Base-by-base conservation (phyloP, 2,888 invertebrate genomes). In the Leptinotarsa haldemani region DNA sequence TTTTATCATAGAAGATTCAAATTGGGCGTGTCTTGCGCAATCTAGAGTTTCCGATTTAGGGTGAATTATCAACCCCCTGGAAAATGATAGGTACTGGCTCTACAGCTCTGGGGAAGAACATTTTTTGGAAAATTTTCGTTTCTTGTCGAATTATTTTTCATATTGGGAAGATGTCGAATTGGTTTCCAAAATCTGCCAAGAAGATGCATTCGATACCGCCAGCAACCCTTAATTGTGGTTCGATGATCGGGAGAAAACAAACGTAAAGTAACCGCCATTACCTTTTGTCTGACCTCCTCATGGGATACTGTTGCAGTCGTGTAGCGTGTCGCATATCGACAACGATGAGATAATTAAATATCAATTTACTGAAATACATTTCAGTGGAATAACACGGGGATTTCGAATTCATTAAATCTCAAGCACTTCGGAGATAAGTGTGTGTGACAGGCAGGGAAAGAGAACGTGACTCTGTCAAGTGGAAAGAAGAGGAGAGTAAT, bases 331-430 rank as follows among this genome's bases (percentile, higher is more conserved):
- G 79, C 80, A 75, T 83, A 82, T 83, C 82, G 79, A 78, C 79
- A 67, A 72, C 53, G 76, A 66, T 68, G 72, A 74, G 78, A 80
- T 82, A 84, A 84, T 84, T 84, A 84, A 83, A 84, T 84, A 83
- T 84, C 84, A 84, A 84, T 84, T 84, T 84, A 83, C 83, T 83
- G 82, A 83, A 83, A 83, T 82, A 80, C 82, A 80, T 83, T 83
- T 83, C 81, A 83, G 80, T 82, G 79, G 80, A 83, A 83, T 82
- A 83, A 83, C 83, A 82, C 79, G 78, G 79, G 80, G 81, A 81
- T 82, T 81, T 83, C 82, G 83, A 83, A 83, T 84, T 84, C 83
- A 84, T 84, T 84, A 84, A 83, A 82, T 82, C 83, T 83, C 82
- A 83, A 84, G 83, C 82, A 81, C 83, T 80, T 82, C 67, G 67